A percentile compares a stretch with the other conserved stretches of the same genome.
phyloP scores from a whole-genome alignment of 2,888 invertebrate species.

The Mimachlamys varia region DNA sequence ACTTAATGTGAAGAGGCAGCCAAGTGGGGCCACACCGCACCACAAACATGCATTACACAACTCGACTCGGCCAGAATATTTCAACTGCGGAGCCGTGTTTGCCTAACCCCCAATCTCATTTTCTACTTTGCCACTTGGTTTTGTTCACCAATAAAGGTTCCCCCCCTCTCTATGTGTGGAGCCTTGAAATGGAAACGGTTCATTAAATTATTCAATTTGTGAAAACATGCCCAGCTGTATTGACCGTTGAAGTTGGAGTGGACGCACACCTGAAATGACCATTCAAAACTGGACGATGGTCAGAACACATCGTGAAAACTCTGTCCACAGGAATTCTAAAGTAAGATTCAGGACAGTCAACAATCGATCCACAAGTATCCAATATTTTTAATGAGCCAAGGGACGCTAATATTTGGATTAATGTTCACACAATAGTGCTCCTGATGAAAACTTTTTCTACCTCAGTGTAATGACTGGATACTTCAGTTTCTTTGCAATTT shows the following conservation, averaged over 20 bases:
- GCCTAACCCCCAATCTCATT: slow-evolving; percentile 44
- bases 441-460: background rate
- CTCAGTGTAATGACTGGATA: background rate
- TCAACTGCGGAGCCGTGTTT: slow-evolving; percentile 39
- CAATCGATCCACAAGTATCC: background rate
- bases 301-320: background rate
- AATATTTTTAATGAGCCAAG: slow-evolving; percentile 24
- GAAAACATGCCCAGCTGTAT: slow-evolving; percentile 50
- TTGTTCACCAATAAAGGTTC: background rate
- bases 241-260: slow-evolving; percentile 32
- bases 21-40: background rate
- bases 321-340: slow-evolving; percentile 20
- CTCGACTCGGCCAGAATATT: background rate
- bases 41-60: slow-evolving; percentile 33
- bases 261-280: slow-evolving; percentile 24
- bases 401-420: slow-evolving; percentile 25
- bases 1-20: background rate
- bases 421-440: background rate
- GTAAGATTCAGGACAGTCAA: background rate
- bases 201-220: slow-evolving; percentile 41
- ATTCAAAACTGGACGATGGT: slow-evolving; percentile 26
- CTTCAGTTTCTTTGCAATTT: slow-evolving; percentile 1
- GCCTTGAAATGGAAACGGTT: slow-evolving; percentile 39
- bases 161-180: background rate
- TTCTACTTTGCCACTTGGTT: slow-evolving; percentile 39